Evolutionary conservation across 2,888 invertebrate species (phyloP).

Genomic region (Luperina testacea): DNA sequence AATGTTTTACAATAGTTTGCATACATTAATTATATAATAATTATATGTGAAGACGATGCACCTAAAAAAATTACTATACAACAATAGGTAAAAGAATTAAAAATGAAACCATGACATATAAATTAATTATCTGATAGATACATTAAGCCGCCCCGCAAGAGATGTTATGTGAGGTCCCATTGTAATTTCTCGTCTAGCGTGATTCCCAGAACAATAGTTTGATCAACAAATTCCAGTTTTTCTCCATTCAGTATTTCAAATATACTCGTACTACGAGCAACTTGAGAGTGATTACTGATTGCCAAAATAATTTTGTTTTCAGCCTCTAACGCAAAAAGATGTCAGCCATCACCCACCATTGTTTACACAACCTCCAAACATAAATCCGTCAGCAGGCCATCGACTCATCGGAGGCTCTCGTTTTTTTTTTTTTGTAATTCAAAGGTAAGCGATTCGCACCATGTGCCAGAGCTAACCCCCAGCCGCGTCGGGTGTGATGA

Average conservation of each 20-base stretch:
- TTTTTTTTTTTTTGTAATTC: constrained; percentile 41
- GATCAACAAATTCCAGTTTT: no score
- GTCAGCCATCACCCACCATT: not conserved
- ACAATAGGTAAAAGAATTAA: no score
- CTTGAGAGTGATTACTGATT: not conserved
- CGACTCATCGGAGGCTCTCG: constrained; percentile 24
- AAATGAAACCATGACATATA: no score
- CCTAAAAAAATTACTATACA: no score
- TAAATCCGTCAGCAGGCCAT: constrained; percentile 17
- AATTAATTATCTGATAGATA: no score
- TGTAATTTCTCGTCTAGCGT: no score
- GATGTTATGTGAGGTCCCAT: no score
- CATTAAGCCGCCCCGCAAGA: no score
- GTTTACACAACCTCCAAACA: constrained; percentile 5
- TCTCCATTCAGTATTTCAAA: not conserved
- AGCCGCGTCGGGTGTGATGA: constrained; percentile 76
- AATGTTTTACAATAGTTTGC: no score
- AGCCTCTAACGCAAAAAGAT: not conserved
- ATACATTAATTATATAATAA: no score
- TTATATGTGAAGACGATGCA: no score
- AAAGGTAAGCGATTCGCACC: constrained; percentile 64
- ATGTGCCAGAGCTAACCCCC: constrained; percentile 61
- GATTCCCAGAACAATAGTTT: no score
- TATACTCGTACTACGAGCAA: not conserved
- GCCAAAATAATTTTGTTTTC: not conserved